Evolutionary conservation across 2,797 vertebrate species (phyloP).

Genomic region (Pipistrellus pipistrellus): DNA sequence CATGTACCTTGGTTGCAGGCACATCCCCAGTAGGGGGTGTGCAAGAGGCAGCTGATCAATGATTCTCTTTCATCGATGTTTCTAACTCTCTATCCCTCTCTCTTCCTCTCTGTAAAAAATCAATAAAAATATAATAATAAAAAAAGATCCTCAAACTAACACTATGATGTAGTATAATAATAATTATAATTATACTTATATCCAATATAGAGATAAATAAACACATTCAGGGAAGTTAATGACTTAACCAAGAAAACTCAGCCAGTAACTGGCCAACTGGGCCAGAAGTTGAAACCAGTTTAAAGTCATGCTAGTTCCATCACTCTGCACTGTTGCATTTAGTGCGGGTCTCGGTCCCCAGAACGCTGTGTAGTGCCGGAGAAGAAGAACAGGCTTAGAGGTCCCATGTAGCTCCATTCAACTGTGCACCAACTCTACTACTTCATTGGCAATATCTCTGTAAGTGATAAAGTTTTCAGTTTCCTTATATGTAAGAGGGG

Average conservation of each 20-base stretch:
- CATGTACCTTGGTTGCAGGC: too few relatives aligned
- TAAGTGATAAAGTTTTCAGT: neutral
- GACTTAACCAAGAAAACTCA: conserved; percentile 34
- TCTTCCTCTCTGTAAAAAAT: too few relatives aligned
- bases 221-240: neutral
- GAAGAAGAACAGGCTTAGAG: neutral
- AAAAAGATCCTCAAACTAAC: neutral
- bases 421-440: neutral
- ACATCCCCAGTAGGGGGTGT: too few relatives aligned
- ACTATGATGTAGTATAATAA: neutral
- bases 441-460: neutral
- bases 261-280: neutral
- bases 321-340: neutral
- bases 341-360: too few relatives aligned
- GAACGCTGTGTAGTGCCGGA: accelerated
- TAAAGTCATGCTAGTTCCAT: neutral
- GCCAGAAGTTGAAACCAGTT: neutral
- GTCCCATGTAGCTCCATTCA: neutral
- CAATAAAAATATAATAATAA: too few relatives aligned
- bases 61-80: too few relatives aligned
- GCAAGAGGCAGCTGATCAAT: too few relatives aligned
- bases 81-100: too few relatives aligned
- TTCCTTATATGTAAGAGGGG: neutral
- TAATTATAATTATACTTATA: neutral
- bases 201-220: neutral